Conservation (phyloP, 2,888 invertebrate genomes). For the Dryobotodes eremita region DNA sequence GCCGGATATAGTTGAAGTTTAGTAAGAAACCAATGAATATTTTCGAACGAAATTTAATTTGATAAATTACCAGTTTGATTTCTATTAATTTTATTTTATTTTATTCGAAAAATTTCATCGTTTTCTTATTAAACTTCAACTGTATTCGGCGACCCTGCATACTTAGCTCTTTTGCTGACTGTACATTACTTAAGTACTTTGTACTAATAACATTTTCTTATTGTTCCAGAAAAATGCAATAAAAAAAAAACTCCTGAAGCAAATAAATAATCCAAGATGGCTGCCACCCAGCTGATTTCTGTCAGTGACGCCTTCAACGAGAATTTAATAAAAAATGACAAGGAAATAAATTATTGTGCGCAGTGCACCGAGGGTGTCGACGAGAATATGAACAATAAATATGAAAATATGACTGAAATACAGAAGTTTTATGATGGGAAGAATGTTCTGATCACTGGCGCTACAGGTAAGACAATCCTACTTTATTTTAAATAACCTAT, state of each 20-base stretch:
- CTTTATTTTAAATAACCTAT: not conserved
- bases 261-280: conserved; percentile 50
- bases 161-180: too few relatives aligned
- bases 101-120: too few relatives aligned
- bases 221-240: conserved; percentile 68
- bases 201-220: conserved; percentile 22
- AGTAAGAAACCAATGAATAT: too few relatives aligned
- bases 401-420: conserved; percentile 80
- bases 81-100: too few relatives aligned
- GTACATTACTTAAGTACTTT: too few relatives aligned
- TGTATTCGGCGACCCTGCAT: too few relatives aligned
- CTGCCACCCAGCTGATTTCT: conserved; percentile 45
- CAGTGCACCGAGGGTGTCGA: conserved; percentile 66
- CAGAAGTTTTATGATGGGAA: conserved; percentile 91
- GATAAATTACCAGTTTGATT: too few relatives aligned
- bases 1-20: too few relatives aligned
- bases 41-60: too few relatives aligned
- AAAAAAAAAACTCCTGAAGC: conserved; percentile 1
- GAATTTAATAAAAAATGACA: conserved; percentile 37
- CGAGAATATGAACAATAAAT: conserved; percentile 72
- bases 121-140: too few relatives aligned
- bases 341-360: conserved; percentile 52
- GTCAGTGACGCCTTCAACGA: conserved; percentile 47
- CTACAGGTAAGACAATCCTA: conserved; percentile 85
- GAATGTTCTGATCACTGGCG: conserved; percentile 91